phyloP scores from a whole-genome alignment of 2,113 vertebrate species.

The Suricata suricatta region DNA sequence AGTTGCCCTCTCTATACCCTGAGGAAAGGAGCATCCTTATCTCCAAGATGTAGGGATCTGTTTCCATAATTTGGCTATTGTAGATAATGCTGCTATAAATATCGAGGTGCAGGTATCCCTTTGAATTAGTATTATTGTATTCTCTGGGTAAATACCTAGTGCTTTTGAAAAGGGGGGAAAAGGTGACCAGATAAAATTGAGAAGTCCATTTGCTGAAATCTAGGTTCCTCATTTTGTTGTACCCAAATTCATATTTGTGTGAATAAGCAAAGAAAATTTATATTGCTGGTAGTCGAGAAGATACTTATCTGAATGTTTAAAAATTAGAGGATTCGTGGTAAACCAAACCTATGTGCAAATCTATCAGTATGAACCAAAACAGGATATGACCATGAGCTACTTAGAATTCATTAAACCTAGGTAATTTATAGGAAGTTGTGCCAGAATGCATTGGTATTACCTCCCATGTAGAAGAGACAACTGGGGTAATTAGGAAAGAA shows the following conservation, averaged over 20 bases:
- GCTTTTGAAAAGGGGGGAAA: constrained; percentile 35
- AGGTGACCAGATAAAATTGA: not conserved
- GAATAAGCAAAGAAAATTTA: constrained; percentile 48
- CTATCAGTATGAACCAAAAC: not conserved
- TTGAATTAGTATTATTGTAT: not conserved
- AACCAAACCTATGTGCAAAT: constrained; percentile 7
- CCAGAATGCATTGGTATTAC: not conserved
- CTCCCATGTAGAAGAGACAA: not conserved
- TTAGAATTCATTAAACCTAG: constrained; percentile 16
- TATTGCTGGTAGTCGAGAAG: not conserved
- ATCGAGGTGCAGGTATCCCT: not conserved
- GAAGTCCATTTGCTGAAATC: constrained; percentile 33
- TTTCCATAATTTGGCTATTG: not conserved
- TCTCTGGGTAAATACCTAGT: not conserved
- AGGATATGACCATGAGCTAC: not conserved
- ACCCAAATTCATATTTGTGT: constrained; percentile 10
- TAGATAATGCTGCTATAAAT: not conserved
- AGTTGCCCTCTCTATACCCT: not conserved
- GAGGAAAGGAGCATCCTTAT: not conserved
- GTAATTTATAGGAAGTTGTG: not conserved
- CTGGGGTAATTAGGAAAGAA: constrained; percentile 14
- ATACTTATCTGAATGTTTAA: constrained; percentile 22
- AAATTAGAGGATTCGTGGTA: constrained; percentile 18
- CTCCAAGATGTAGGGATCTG: not conserved
- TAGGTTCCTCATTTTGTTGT: constrained; percentile 29